These are phyloP conservation scores for Poeciliopsis retropinna DNA, from an alignment of 2,113 vertebrate species.

Conservation along the genomic window DNA sequence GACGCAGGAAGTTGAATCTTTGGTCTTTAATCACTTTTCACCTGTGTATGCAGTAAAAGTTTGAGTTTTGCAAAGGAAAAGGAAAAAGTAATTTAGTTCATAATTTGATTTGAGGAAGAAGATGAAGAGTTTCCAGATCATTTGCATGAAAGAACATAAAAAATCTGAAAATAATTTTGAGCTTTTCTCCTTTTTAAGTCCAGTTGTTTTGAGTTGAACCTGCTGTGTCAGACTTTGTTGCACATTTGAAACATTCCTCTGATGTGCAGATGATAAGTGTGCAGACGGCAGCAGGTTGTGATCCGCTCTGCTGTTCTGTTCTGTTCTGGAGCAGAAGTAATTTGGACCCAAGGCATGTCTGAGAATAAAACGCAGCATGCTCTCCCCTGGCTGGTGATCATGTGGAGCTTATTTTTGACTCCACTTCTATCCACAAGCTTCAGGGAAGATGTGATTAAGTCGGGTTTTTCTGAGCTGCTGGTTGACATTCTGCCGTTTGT, in stretches of 20 bases:
- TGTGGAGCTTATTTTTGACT: conserved; percentile 44
- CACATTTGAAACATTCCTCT: background rate
- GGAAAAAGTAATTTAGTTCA: too few relatives aligned
- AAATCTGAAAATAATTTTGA: too few relatives aligned
- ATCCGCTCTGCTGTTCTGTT: conserved; percentile 23
- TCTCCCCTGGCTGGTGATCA: conserved; percentile 23
- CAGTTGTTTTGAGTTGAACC: too few relatives aligned
- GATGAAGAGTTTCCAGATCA: too few relatives aligned
- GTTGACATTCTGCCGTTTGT: conserved; percentile 31
- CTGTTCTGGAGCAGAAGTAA: conserved; percentile 35
- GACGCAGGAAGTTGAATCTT: too few relatives aligned
- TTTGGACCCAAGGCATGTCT: conserved; percentile 57
- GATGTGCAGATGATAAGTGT: conserved; percentile 34
- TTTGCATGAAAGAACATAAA: too few relatives aligned
- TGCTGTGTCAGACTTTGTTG: background rate
- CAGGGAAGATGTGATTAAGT: conserved; percentile 41
- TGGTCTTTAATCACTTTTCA: too few relatives aligned
- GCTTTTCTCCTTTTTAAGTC: too few relatives aligned
- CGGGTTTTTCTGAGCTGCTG: conserved; percentile 19
- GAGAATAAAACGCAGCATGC: conserved; percentile 24
- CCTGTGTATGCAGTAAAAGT: too few relatives aligned
- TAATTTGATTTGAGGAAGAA: too few relatives aligned
- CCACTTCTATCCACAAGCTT: conserved; percentile 25
- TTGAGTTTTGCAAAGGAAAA: too few relatives aligned
- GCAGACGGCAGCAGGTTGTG: conserved; percentile 3